These are phyloP conservation scores for Lordiphosa andalusiaca DNA, from an alignment of 2,888 invertebrate species.

Conservation along the genomic window DNA sequence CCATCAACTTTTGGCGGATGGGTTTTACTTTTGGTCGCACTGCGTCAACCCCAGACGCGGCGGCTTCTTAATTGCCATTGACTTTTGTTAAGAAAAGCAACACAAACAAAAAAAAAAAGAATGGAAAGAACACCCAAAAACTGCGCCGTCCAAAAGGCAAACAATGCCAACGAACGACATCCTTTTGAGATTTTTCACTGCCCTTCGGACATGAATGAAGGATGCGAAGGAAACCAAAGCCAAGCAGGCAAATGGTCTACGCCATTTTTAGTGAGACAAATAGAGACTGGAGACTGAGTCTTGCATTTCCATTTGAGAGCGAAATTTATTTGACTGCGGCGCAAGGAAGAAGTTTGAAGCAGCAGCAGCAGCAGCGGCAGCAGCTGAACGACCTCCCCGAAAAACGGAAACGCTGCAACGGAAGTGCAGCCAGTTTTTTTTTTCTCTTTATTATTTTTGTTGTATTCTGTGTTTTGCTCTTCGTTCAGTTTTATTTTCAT, in stretches of 20 bases:
- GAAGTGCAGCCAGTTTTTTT: constrained; percentile 12
- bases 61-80: constrained; percentile 66
- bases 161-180: constrained; percentile 54
- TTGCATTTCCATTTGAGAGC: constrained; percentile 66
- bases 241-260: constrained; percentile 45
- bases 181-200: constrained; percentile 61
- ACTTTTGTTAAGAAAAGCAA: constrained; percentile 55
- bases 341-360: constrained; percentile 62
- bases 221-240: constrained; percentile 24
- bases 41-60: constrained; percentile 47
- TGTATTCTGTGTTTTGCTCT: not conserved
- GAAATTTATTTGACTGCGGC: constrained; percentile 69
- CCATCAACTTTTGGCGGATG: constrained; percentile 26
- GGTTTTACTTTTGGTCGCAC: constrained; percentile 34
- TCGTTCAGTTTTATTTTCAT: constrained; percentile 10
- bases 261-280: constrained; percentile 65
- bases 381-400: constrained; percentile 18
- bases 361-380: constrained; percentile 28
- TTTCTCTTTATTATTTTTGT: too few species aligned
- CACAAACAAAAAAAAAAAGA: not conserved
- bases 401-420: constrained; percentile 45
- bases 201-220: constrained; percentile 61
- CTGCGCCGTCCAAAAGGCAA: constrained; percentile 44
- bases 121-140: constrained; percentile 30
- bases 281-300: constrained; percentile 35